Conservation (phyloP, 2,113 vertebrate species). For the Perca fluviatilis region DNA sequence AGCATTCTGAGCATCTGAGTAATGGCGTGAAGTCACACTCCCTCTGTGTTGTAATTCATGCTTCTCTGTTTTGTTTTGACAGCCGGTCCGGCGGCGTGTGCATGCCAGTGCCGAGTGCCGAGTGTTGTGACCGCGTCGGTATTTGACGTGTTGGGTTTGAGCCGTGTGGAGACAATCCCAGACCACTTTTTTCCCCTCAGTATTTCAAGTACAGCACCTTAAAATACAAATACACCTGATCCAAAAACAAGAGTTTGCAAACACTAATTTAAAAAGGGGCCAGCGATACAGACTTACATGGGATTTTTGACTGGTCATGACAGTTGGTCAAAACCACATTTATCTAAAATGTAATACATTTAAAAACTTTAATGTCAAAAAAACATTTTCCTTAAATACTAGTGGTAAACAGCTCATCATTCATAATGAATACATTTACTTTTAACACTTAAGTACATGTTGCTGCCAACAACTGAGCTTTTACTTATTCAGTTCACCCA, state of each 20-base stretch:
- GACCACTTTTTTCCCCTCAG: too few species aligned
- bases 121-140: too few species aligned
- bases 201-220: too few species aligned
- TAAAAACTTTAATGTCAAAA: not conserved
- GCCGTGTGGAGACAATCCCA: too few species aligned
- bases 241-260: not conserved
- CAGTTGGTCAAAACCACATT: not conserved
- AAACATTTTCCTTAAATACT: not conserved
- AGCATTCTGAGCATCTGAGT: too few species aligned
- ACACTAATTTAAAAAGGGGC: not conserved
- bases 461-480: not conserved
- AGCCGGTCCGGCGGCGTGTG: too few species aligned
- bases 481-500: not conserved
- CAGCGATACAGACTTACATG: not conserved
- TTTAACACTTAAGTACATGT: not conserved
- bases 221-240: not conserved
- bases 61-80: too few species aligned
- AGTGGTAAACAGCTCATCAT: not conserved
- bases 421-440: not conserved
- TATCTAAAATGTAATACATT: not conserved
- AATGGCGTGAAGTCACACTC: too few species aligned
- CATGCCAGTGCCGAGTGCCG: too few species aligned
- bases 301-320: not conserved
- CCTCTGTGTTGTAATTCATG: too few species aligned
- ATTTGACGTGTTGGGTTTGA: too few species aligned